Conservation (phyloP, 2,888 invertebrate genomes). For the Cephalotes varians region DNA sequence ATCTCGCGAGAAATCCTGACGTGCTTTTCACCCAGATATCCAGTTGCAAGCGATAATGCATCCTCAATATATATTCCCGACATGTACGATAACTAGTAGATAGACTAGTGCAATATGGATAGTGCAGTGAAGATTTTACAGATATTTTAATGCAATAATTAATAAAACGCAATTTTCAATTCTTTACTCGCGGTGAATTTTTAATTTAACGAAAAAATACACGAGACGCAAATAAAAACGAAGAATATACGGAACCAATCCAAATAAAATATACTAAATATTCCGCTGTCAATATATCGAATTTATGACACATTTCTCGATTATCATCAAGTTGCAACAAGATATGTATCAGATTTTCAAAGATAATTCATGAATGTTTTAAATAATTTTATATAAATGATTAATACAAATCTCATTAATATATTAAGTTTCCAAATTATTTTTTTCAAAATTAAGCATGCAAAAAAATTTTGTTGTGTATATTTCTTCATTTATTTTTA, state of each 20-base stretch:
- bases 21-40: slow-evolving; percentile 18
- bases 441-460: background rate
- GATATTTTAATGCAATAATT: background rate
- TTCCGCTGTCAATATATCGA: background rate
- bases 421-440: background rate
- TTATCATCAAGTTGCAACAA: background rate
- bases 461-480: background rate
- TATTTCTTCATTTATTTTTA: slow-evolving; percentile 1
- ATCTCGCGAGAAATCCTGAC: slow-evolving; percentile 8
- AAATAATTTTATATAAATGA: background rate
- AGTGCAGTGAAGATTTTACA: background rate
- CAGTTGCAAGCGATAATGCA: slow-evolving; percentile 32
- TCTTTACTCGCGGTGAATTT: background rate
- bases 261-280: background rate
- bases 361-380: background rate
- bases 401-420: background rate
- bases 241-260: background rate
- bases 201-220: background rate
- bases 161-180: background rate
- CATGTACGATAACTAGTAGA: background rate
- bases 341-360: background rate
- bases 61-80: background rate
- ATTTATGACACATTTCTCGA: background rate
- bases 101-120: background rate
- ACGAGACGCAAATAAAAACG: too few species aligned